Evolutionary conservation across 1,140 invertebrate genomes (phyloP).

Genomic region (Drosophila ohnishii): DNA sequence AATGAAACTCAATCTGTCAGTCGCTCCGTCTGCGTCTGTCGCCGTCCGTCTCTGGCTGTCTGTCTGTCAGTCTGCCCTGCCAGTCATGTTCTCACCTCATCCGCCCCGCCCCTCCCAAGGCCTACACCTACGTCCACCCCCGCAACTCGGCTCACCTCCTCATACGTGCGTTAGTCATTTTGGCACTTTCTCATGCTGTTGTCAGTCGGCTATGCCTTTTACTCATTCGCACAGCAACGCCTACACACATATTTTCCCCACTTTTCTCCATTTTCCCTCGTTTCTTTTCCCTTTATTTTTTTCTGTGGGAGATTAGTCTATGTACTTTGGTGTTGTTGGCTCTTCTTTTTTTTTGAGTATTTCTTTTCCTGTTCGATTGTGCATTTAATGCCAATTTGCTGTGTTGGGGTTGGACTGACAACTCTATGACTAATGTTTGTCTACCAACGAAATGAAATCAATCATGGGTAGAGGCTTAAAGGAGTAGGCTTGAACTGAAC

Average conservation of each 20-base stretch:
- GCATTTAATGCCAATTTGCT: slow-evolving; percentile 74
- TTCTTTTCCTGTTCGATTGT: slow-evolving; percentile 56
- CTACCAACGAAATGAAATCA: slow-evolving; percentile 49
- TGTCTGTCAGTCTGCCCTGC: slow-evolving; percentile 31
- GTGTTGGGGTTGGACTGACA: slow-evolving; percentile 28
- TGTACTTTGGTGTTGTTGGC: slow-evolving; percentile 23
- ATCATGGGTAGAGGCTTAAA: slow-evolving; percentile 36
- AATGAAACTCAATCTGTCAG: slow-evolving; percentile 78
- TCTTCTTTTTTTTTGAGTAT: slow-evolving; percentile 20
- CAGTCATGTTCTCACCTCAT: slow-evolving; percentile 49
- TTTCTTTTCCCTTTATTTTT: neutral
- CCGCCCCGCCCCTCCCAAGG: neutral
- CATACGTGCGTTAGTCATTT: slow-evolving; percentile 73
- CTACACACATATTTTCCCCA: slow-evolving; percentile 34
- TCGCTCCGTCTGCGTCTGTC: slow-evolving; percentile 49
- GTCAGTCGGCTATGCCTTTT: slow-evolving; percentile 54
- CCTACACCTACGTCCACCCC: slow-evolving; percentile 17
- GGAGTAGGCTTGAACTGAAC: neutral
- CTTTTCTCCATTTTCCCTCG: slow-evolving; percentile 5
- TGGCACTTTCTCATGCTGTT: slow-evolving; percentile 76
- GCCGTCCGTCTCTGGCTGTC: slow-evolving; percentile 12
- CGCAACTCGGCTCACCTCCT: neutral
- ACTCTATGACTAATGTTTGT: slow-evolving; percentile 57
- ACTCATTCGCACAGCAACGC: slow-evolving; percentile 63
- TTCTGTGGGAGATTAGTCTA: slow-evolving; percentile 61